Base-by-base conservation (phyloP, 2,113 vertebrate species). In the Gopherus evgoodei region DNA sequence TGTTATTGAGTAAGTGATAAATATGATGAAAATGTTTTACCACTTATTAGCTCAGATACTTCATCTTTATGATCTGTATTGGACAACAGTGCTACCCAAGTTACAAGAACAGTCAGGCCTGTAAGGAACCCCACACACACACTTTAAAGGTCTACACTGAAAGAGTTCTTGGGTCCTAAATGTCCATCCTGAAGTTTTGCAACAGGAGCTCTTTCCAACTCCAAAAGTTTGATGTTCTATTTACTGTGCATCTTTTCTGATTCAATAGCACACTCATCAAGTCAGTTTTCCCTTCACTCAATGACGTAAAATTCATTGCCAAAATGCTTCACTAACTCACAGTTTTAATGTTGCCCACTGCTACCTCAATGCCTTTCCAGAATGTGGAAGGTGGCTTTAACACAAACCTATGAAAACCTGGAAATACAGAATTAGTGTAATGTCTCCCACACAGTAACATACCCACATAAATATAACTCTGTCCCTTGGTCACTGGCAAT, bases 361-460 rank as follows among this genome's bases (percentile, higher is more conserved):
- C 10, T 31, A 22, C 38, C 56, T 50, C 11, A 81, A 10, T 85
- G 53, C 81, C 42, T 3, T 65, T 35, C 1, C 0, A 72, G 38
- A 19, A 6, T 0, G 0, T 65, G 57, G 83, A 81, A 87, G 83
- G 7, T 29, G 10, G 11, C 10, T 69, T 86, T 44, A 92, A 56
- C 53, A 90, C 38, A 31, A 79, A 57, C 47, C 94, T 83, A 38
- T 22, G 12, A 81, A 83, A 85, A 50, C 24, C 8, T 57, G 50
- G 12, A 88, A 93, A 90, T 38, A 53, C 57, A 42, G 38, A 90
- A 19, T 17, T 29, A 53, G n/a, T 42, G 50, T 79, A 44, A 65
- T 8, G 85, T 1, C 22, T 65, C 50, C 47, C 2, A 83, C 3
- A 1, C 78, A 31, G 69, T 0, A 0, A 0, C 10, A 29, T 35